A percentile compares a stretch with the other conserved stretches of the same genome.
Conservation (phyloP, 1,140 invertebrate species). For the Heliconius nattereri region DNA sequence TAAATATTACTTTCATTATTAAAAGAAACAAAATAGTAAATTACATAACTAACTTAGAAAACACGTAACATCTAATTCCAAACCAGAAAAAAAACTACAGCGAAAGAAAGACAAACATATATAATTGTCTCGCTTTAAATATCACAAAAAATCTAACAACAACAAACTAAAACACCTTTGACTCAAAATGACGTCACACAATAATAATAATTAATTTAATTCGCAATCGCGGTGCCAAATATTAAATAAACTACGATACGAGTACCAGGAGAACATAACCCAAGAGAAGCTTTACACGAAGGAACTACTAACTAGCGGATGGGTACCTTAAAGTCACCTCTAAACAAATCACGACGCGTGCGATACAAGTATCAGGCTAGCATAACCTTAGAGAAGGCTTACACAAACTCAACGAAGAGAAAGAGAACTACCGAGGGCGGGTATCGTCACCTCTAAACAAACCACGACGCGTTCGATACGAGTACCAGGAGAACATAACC, state of each 20-base stretch:
- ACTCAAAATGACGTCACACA: constrained; percentile 14
- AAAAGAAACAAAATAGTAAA: neutral
- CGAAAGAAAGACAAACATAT: neutral
- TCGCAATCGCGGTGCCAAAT: constrained; percentile 45
- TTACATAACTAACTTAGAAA: neutral
- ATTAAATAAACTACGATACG: constrained; percentile 47
- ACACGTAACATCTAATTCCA: neutral
- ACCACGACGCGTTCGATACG: neutral
- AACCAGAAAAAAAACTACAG: neutral
- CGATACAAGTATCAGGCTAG: no score
- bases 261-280: neutral
- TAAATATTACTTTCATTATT: neutral
- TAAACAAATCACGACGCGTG: neutral
- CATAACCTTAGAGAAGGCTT: neutral
- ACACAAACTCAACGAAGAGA: no score
- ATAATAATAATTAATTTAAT: constrained; percentile 6
- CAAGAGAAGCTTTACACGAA: neutral
- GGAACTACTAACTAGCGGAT: no score
- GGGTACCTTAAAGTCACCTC: no score
- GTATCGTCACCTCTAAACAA: no score
- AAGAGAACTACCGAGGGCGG: no score
- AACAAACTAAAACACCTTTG: neutral
- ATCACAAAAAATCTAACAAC: neutral
- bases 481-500: no score
- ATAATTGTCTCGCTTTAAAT: neutral